Evolutionary conservation across 2,113 vertebrate species (phyloP).

Genomic region (Halcyon malimbica): DNA sequence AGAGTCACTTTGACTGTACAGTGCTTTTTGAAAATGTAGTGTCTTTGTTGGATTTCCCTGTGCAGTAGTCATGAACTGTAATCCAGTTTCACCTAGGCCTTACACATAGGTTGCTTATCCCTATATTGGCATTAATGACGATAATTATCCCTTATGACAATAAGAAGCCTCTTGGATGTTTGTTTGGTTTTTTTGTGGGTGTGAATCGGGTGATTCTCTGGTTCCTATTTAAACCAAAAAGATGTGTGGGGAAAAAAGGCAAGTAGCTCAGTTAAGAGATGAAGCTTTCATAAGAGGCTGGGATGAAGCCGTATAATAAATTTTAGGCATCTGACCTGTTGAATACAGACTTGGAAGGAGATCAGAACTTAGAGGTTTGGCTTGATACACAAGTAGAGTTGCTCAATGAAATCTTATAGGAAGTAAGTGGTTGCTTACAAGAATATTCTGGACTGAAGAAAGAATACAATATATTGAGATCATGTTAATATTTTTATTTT

Average conservation of each 20-base stretch:
- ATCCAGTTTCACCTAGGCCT: not conserved
- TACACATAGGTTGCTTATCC: not conserved
- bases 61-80: not conserved
- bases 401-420: not conserved
- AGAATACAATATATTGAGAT: not conserved
- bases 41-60: not conserved
- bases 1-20: not conserved
- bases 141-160: not conserved
- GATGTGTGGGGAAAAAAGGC: accelerated
- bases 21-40: not conserved
- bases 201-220: not conserved
- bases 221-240: not conserved
- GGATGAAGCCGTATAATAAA: not conserved
- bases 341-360: not conserved
- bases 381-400: not conserved
- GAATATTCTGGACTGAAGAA: not conserved
- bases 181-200: not conserved
- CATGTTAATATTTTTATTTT: not conserved
- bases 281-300: not conserved
- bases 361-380: not conserved
- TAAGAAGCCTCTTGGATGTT: not conserved
- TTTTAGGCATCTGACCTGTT: not conserved
- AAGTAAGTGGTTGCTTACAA: not conserved
- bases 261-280: not conserved
- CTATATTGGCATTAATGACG: not conserved